Percentiles rank a stretch among this genome's conserved stretches.
Evolutionary conservation across 2,888 invertebrate genomes (phyloP).

Genomic region (Torymus auratus): DNA sequence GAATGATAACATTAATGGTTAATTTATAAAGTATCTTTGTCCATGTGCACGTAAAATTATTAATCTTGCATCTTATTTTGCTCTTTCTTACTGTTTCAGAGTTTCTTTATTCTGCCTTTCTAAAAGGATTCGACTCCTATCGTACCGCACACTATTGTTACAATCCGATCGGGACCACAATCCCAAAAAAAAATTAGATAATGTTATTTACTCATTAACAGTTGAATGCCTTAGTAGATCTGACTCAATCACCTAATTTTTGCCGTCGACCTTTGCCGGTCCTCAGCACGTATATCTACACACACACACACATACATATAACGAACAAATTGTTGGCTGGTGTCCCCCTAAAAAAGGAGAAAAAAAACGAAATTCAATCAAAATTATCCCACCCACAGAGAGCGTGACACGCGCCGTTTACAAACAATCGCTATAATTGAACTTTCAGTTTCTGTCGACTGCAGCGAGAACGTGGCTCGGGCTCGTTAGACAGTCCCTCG

Average conservation of each 20-base stretch:
- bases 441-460: conserved; percentile 71
- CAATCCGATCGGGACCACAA: background rate
- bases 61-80: too few species aligned
- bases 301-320: background rate
- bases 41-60: too few species aligned
- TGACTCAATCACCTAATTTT: conserved; percentile 7
- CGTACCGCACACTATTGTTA: background rate
- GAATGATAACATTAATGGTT: too few species aligned
- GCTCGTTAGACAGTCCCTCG: conserved; percentile 67
- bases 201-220: conserved; percentile 13
- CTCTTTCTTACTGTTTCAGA: too few species aligned
- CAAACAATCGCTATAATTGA: conserved; percentile 60
- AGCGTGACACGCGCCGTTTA: conserved; percentile 26
- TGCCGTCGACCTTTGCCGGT: background rate
- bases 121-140: too few species aligned
- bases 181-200: background rate
- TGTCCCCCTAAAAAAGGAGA: conserved; percentile 21
- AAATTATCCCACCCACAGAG: background rate
- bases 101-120: too few species aligned
- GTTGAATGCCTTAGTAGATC: conserved; percentile 25
- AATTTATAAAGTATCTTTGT: too few species aligned
- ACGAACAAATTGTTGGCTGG: conserved; percentile 5
- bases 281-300: background rate
- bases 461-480: conserved; percentile 68
- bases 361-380: conserved; percentile 5